Base-by-base conservation (phyloP, 1,140 invertebrate species). In the Halyomorpha halys region DNA sequence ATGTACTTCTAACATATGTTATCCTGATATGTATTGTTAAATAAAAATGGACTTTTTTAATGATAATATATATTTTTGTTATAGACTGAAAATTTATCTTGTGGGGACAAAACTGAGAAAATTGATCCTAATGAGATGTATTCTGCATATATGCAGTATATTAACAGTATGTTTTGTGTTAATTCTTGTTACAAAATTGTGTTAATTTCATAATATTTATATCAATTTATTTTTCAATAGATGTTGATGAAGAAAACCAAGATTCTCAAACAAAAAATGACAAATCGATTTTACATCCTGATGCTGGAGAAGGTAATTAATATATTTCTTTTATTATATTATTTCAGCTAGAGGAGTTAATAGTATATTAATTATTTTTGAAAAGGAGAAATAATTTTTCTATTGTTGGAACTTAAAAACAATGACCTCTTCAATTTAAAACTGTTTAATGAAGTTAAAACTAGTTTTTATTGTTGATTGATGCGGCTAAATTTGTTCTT, bases 141-240 rank as follows among this genome's bases (percentile, higher is more conserved):
- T 73, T 71, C 14, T 70, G 76, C 30, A 76, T 75, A 67, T 67
- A 76, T 5, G 75, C 73, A 61, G 76, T 77, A 73, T 73, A 72
- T 65, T 1, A 65, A 34, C 47, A 47, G 60, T 65, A 39, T 30
- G 60, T 65, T 23, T 39, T 45, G n/a, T 18, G 9, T 19, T 19
- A 47, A 13, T 49, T 49, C 47, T 21, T 49, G 1, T 49, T 49
- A 18, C 45, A 45, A 18, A 39, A n/a, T 49, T 49, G 21, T 49
- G 47, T 49, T 19, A 11, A 19, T 49, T 19, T 49, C 6, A 45
- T 51, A 14, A 60, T 68, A n/a, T 56, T 59, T 45, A 44, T 47
- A 27, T 44, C 62, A 15, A 62, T 49, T 16, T 49, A 23, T 19
- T 34, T 45, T 39, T 64, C 47, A 45, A 44, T 62, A 34, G 25